Percentiles rank a stretch among this genome's conserved stretches.
phyloP scores from a whole-genome alignment of 2,888 invertebrate species.

The Acleris holmiana region DNA sequence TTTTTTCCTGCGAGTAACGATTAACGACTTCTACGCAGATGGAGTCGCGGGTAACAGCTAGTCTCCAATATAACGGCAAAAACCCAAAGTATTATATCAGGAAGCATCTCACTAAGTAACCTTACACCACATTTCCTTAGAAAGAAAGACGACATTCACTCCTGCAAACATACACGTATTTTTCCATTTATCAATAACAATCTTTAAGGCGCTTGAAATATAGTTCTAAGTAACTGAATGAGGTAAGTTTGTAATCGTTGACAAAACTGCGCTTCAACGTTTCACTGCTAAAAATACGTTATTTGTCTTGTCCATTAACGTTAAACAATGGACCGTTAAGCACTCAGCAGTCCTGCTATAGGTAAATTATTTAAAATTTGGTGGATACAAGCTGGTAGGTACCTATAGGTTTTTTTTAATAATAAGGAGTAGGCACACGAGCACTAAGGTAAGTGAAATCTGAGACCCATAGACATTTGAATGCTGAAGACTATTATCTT shows the following conservation, averaged over 20 bases:
- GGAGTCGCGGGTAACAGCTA: not conserved
- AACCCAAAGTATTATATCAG: constrained; percentile 56
- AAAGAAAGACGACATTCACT: constrained; percentile 50
- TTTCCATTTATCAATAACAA: constrained; percentile 34
- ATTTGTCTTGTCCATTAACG: constrained; percentile 72
- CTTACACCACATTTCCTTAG: constrained; percentile 68
- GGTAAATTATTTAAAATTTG: not conserved
- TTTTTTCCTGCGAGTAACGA: no score
- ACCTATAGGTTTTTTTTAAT: no score
- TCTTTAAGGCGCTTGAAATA: constrained; percentile 39
- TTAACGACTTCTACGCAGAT: no score
- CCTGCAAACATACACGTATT: constrained; percentile 38
- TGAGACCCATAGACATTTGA: no score
- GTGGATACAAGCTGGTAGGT: not conserved
- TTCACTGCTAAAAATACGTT: constrained; percentile 64
- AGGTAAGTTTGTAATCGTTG: constrained; percentile 41
- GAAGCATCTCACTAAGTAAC: constrained; percentile 66
- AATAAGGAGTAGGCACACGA: no score
- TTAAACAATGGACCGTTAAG: constrained; percentile 76
- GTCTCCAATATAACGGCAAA: constrained; percentile 60
- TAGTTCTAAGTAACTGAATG: constrained; percentile 27
- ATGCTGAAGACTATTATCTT: no score
- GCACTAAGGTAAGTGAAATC: no score
- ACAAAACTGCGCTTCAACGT: constrained; percentile 65
- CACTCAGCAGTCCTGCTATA: constrained; percentile 51